phyloP scores from a whole-genome alignment of 2,888 invertebrate species.

The Ennomos erosarius region DNA sequence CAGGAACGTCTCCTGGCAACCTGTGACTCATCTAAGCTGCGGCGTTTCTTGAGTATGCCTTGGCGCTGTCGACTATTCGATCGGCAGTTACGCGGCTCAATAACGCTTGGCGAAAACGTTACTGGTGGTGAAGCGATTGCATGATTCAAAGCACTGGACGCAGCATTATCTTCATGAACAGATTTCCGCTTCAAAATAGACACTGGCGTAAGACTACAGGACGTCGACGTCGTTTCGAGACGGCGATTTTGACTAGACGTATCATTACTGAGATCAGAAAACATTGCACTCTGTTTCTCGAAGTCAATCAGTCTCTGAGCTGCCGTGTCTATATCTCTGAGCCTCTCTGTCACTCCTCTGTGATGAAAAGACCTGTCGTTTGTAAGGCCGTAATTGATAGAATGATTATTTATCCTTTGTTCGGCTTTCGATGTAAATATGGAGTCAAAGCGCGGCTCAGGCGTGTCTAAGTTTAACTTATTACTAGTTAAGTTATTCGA shows the following conservation, averaged over 20 bases:
- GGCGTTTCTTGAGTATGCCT: conserved; percentile 93
- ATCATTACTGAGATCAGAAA: conserved; percentile 83
- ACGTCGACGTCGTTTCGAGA: conserved; percentile 68
- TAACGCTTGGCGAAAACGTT: conserved; percentile 91
- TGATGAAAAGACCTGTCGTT: conserved; percentile 62
- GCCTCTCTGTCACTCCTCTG: conserved; percentile 77
- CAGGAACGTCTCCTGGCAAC: conserved; percentile 88
- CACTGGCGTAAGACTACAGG: conserved; percentile 80
- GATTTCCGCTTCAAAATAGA: conserved; percentile 90
- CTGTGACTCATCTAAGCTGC: conserved; percentile 92
- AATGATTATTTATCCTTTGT: conserved; percentile 65
- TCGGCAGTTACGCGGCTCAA: conserved; percentile 87
- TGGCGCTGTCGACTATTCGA: conserved; percentile 86
- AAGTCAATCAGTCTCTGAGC: conserved; percentile 83
- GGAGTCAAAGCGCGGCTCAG: conserved; percentile 69
- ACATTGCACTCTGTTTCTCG: conserved; percentile 84
- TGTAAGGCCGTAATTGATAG: conserved; percentile 68
- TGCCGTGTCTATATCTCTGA: conserved; percentile 81
- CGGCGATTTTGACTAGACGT: conserved; percentile 82
- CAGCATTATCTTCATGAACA: conserved; percentile 80
- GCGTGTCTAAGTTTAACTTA: conserved; percentile 73
- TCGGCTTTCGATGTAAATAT: conserved; percentile 69
- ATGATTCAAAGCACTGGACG: conserved; percentile 80
- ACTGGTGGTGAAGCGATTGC: conserved; percentile 88
- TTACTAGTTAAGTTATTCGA: conserved; percentile 83